Evolutionary conservation across 2,113 vertebrate genomes (phyloP).

Genomic region (Isurus oxyrinchus): DNA sequence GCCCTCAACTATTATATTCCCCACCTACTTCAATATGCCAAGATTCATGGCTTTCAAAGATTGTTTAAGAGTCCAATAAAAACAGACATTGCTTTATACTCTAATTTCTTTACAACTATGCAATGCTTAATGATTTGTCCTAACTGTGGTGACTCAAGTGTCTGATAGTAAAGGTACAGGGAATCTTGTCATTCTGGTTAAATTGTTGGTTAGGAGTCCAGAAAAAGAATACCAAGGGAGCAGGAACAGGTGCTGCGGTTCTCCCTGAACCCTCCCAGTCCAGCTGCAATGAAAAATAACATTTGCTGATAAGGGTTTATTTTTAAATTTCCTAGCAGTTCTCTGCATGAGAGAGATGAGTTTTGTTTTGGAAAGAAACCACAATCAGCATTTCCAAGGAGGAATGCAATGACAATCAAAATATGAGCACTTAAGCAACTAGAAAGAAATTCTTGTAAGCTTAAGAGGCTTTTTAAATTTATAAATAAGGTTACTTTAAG

Average conservation of each 20-base stretch:
- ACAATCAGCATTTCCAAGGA: not conserved
- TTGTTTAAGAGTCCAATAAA: slow-evolving; percentile 9
- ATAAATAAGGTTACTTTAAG: not conserved
- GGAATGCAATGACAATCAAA: not conserved
- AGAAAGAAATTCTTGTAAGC: not conserved
- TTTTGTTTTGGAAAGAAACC: not conserved
- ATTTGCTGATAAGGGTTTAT: not conserved
- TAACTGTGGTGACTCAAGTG: not conserved
- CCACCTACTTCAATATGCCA: slow-evolving; percentile 33
- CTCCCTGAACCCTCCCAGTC: not conserved
- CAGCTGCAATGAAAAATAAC: not conserved
- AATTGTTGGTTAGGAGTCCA: not conserved
- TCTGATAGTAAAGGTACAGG: not conserved
- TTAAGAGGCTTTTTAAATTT: not conserved
- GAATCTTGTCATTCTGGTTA: not conserved
- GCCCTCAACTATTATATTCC: slow-evolving; percentile 13
- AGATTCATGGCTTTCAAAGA: slow-evolving; percentile 28
- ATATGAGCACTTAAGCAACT: not conserved
- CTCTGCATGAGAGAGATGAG: not conserved
- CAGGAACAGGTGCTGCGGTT: not conserved
- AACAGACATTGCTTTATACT: slow-evolving; percentile 9
- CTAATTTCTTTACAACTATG: not conserved
- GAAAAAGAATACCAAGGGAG: not conserved
- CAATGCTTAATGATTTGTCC: not conserved
- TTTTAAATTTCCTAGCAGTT: not conserved